phyloP scores from a whole-genome alignment of 2,888 invertebrate species.

The Drosophila antonietae region DNA sequence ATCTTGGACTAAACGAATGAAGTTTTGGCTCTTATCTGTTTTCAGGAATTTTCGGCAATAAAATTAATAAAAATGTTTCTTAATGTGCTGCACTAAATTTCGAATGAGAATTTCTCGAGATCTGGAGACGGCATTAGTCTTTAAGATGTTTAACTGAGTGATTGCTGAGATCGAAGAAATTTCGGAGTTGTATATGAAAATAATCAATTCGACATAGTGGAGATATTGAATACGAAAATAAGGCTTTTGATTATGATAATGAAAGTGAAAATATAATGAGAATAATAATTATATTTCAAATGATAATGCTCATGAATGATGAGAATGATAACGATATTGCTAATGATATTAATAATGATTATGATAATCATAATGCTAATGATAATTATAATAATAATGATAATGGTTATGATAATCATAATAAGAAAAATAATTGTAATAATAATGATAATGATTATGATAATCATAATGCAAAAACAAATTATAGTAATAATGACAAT shows the following conservation, averaged over 20 bases:
- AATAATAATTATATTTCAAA: neutral
- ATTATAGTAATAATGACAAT: too few relatives aligned
- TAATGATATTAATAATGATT: neutral
- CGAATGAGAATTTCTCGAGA: constrained; percentile 22
- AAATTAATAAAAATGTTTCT: constrained; percentile 15
- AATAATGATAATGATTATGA: too few relatives aligned
- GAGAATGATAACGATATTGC: neutral
- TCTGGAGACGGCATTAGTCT: neutral
- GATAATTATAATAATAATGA: neutral
- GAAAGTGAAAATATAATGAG: neutral
- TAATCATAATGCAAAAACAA: too few relatives aligned
- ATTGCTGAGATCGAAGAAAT: neutral
- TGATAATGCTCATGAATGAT: too few relatives aligned
- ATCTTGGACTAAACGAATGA: constrained; percentile 20
- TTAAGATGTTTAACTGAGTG: neutral
- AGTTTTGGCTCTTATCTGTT: constrained; percentile 4
- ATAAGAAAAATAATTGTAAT: too few relatives aligned
- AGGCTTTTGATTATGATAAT: too few relatives aligned
- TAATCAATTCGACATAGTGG: neutral
- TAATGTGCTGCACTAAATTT: constrained; percentile 46
- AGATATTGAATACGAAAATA: neutral
- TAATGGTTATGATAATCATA: too few relatives aligned
- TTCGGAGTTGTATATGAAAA: neutral
- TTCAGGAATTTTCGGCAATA: constrained; percentile 5
- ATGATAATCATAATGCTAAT: neutral